Conservation (phyloP, 2,113 vertebrate genomes). For the Amphiprion ocellaris region DNA sequence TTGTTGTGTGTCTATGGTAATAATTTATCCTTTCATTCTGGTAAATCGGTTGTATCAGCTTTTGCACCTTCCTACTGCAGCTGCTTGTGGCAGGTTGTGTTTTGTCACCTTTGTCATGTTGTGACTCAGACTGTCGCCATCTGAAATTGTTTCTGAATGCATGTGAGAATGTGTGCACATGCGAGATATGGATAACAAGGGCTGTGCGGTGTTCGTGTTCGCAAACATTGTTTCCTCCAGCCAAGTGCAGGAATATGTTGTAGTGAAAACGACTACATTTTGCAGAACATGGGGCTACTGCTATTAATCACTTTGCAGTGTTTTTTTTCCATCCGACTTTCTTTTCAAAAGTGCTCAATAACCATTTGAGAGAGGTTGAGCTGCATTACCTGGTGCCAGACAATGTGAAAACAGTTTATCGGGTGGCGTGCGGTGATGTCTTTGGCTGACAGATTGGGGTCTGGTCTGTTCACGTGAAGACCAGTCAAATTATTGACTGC, state of each 20-base stretch:
- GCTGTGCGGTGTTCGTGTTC: conserved; percentile 1
- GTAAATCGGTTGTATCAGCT: conserved; percentile 15
- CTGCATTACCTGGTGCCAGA: conserved; percentile 5
- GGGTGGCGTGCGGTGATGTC: conserved; percentile 25
- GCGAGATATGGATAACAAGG: neutral
- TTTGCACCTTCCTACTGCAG: neutral
- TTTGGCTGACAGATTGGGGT: conserved; percentile 39
- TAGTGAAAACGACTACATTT: neutral
- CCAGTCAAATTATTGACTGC: conserved; percentile 22
- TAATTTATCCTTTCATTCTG: conserved; percentile 17
- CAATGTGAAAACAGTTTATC: conserved; percentile 18
- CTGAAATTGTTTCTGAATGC: conserved; percentile 1
- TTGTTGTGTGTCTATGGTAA: neutral
- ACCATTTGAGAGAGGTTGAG: neutral
- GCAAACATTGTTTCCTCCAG: neutral
- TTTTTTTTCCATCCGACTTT: neutral
- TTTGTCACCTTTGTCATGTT: conserved; percentile 9
- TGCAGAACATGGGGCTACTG: neutral
- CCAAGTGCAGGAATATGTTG: neutral
- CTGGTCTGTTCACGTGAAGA: conserved; percentile 31
- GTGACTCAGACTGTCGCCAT: neutral
- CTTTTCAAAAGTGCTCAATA: conserved; percentile 13
- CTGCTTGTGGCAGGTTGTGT: conserved; percentile 6
- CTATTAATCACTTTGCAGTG: neutral
- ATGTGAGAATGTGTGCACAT: conserved; percentile 40